Conservation (phyloP, 2,113 vertebrate genomes). For the Sisor rabdophorus region DNA sequence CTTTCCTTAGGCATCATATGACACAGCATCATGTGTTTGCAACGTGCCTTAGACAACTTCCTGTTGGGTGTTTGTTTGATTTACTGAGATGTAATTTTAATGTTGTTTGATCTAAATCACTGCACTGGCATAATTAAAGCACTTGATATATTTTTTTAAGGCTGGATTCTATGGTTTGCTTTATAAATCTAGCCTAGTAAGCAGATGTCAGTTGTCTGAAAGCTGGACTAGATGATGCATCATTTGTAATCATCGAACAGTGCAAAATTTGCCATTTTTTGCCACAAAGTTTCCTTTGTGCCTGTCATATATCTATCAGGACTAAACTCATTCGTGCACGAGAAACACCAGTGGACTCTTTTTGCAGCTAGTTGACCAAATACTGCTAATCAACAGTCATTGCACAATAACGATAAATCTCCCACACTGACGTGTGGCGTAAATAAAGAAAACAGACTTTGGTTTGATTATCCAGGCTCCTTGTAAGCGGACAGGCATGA, state of each 20-base stretch:
- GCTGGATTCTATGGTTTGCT: slow-evolving; percentile 32
- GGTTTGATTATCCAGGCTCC: slow-evolving; percentile 52
- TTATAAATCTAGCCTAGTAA: slow-evolving; percentile 33
- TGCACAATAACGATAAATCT: slow-evolving; percentile 71
- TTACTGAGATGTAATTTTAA: slow-evolving; percentile 30
- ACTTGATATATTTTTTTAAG: slow-evolving; percentile 20
- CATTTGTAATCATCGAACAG: slow-evolving; percentile 28
- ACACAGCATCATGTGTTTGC: slow-evolving; percentile 19
- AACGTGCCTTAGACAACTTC: slow-evolving; percentile 19
- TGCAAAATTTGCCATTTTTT: slow-evolving; percentile 16
- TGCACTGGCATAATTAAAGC: slow-evolving; percentile 22
- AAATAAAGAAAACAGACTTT: slow-evolving; percentile 66
- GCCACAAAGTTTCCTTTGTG: slow-evolving; percentile 25
- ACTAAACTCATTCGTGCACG: slow-evolving; percentile 31
- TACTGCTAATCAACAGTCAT: slow-evolving; percentile 64
- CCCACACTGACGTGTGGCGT: slow-evolving; percentile 57
- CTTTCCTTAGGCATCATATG: slow-evolving; percentile 18
- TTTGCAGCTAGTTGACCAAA: slow-evolving; percentile 42
- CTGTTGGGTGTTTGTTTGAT: slow-evolving; percentile 21
- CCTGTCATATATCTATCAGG: slow-evolving; percentile 25
- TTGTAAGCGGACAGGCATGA: slow-evolving; percentile 54
- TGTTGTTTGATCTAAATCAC: slow-evolving; percentile 29
- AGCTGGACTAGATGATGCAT: slow-evolving; percentile 14
- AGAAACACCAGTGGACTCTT: slow-evolving; percentile 39
- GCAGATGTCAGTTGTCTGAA: slow-evolving; percentile 40